A percentile compares a stretch with the other conserved stretches of the same genome.
Conservation (phyloP, 2,797 vertebrate genomes). For the Pipistrellus nathusii region DNA sequence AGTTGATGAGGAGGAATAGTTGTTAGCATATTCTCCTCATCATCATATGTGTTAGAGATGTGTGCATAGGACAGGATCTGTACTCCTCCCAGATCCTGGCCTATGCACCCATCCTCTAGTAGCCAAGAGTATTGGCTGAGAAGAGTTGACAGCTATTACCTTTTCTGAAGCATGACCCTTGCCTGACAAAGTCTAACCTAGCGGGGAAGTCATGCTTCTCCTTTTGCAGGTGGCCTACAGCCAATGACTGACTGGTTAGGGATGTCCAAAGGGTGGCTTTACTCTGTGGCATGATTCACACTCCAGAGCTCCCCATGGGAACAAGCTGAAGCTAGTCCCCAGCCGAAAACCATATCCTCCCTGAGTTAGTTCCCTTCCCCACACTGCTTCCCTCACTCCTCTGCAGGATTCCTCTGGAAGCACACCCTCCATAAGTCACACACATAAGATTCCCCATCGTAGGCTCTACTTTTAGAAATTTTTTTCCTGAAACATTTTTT, state of each 20-base stretch:
- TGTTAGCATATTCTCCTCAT: background rate
- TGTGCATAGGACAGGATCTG: too few relatives aligned
- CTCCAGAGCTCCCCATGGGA: background rate
- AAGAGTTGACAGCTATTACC: background rate
- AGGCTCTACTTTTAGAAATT: background rate
- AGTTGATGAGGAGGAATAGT: background rate
- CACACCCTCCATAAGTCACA: background rate
- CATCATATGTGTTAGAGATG: too few relatives aligned
- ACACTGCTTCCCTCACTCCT: background rate
- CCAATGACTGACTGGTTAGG: background rate
- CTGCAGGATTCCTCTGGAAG: background rate
- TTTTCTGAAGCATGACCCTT: background rate
- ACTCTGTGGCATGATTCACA: background rate
- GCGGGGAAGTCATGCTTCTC: background rate
- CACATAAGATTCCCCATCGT: too few relatives aligned
- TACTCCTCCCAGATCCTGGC: background rate
- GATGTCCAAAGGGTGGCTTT: background rate
- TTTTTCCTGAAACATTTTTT: background rate
- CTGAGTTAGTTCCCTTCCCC: background rate
- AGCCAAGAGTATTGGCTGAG: background rate
- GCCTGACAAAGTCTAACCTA: background rate
- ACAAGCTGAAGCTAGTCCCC: background rate
- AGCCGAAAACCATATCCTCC: background rate
- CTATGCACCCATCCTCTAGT: background rate
- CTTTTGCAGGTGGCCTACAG: background rate